Percentiles rank a stretch among this genome's conserved stretches.
phyloP scores from a whole-genome alignment of 2,797 vertebrate species.

The Lepilemur septentrionalis region DNA sequence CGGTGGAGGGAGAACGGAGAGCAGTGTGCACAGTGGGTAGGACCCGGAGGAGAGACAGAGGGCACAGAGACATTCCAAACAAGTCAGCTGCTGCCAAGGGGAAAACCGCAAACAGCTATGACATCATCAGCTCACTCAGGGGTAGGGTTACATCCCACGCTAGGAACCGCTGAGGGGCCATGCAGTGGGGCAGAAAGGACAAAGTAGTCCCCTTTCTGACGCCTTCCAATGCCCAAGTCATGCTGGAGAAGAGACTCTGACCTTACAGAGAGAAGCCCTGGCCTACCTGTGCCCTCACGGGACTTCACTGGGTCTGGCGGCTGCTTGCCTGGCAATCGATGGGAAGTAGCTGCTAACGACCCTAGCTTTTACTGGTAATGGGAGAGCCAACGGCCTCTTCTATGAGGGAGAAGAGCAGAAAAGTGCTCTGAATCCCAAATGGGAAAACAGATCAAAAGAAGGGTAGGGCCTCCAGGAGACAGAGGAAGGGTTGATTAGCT shows the following conservation, averaged over 20 bases:
- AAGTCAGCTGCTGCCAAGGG: not conserved
- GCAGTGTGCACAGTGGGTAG: too few relatives aligned
- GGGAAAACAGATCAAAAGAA: not conserved
- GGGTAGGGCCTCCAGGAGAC: not conserved
- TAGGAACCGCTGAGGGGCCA: rapidly evolving
- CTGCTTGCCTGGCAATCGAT: not conserved
- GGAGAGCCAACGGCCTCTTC: not conserved
- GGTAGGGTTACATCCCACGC: not conserved
- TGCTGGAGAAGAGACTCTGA: not conserved
- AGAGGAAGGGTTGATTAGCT: not conserved
- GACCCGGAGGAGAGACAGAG: not conserved
- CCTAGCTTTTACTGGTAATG: not conserved
- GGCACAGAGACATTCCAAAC: not conserved
- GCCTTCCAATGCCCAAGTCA: not conserved
- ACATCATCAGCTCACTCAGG: rapidly evolving
- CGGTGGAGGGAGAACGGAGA: not conserved
- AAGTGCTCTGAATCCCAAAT: slow-evolving; percentile 27
- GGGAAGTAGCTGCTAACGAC: not conserved
- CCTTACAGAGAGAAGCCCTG: not conserved
- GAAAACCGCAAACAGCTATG: not conserved
- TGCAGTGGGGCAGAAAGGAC: not conserved
- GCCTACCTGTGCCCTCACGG: not conserved
- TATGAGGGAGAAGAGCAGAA: not conserved
- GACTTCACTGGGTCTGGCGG: not conserved
- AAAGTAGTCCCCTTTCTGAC: not conserved